Base-by-base conservation (phyloP, 1,140 invertebrate genomes). In the Berghia stephanieae region DNA sequence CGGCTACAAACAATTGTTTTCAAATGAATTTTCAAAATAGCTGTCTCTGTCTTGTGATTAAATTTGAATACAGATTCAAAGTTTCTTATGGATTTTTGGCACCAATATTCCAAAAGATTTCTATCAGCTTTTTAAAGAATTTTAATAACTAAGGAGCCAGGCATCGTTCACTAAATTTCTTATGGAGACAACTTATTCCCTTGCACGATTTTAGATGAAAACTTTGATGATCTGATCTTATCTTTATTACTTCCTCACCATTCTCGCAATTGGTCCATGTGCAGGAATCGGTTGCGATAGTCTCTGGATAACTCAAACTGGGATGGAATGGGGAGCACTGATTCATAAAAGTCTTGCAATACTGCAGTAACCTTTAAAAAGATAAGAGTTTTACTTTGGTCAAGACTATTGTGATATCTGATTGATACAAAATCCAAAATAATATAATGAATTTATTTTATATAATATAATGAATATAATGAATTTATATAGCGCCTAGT, bases 341-440 rank as follows among this genome's bases (percentile, higher is more conserved):
- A 93, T 71, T 94, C 91, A 87, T 94, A 95, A 85, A 95, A 95
- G 85, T 95, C 94, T 75, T 92, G 92, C 0, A 95, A 87, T 5
- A 95, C 88, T 40, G 93, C 92, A 71, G 92, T 92, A 5, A 95
- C 92, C 70, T 89, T 55, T 24, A 75, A 68, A 78, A 43, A 79
- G 34, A n/a, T 73, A 74, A 44, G 68, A 46, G 68, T 75, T 71
- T 18, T 4, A 6, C 40, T 21, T 21, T 52, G 2, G 2, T 24
- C 8, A 44, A 46, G 34, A 16, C 10, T 1, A 38, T 21, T 8
- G 40, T 36, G 13, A 10, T 6, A 24, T 16, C 34, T 68, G 38
- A 13, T 10, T 68, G 5, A 10, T 40, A 36, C 13, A 6, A 10
- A 24, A 68, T 36, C 5, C 5, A 68, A 6, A 68, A 36, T 36